phyloP scores from a whole-genome alignment of 2,113 vertebrate species.

The Dicerorhinus sumatrensis region DNA sequence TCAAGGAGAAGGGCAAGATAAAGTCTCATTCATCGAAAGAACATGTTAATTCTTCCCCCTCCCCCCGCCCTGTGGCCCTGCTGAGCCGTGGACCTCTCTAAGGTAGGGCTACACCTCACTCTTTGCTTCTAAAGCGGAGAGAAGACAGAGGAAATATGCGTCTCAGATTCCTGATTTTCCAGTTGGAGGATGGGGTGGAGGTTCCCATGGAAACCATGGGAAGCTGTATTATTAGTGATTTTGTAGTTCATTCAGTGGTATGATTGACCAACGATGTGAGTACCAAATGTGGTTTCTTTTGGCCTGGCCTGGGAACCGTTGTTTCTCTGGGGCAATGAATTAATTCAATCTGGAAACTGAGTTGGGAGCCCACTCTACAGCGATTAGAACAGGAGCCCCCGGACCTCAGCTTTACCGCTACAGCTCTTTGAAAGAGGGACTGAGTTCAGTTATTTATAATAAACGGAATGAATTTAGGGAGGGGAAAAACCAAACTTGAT shows the following conservation, averaged over 20 bases:
- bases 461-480: background rate
- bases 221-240: background rate
- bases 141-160: background rate
- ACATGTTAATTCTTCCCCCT: background rate
- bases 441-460: background rate
- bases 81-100: too few relatives aligned
- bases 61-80: background rate
- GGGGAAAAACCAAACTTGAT: background rate
- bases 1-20: background rate
- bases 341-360: background rate
- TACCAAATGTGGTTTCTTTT: background rate
- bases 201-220: background rate
- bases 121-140: background rate
- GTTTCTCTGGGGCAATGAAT: background rate
- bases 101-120: background rate
- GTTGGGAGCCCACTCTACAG: background rate
- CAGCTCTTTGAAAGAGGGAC: background rate
- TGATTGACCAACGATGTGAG: background rate
- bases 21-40: background rate
- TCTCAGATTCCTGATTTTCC: conserved; percentile 1
- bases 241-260: background rate
- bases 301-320: background rate
- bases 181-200: background rate
- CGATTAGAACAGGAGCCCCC: background rate
- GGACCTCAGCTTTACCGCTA: background rate